Base-by-base conservation (phyloP, 2,888 invertebrate species). In the Synanthedon andrenaeformis region DNA sequence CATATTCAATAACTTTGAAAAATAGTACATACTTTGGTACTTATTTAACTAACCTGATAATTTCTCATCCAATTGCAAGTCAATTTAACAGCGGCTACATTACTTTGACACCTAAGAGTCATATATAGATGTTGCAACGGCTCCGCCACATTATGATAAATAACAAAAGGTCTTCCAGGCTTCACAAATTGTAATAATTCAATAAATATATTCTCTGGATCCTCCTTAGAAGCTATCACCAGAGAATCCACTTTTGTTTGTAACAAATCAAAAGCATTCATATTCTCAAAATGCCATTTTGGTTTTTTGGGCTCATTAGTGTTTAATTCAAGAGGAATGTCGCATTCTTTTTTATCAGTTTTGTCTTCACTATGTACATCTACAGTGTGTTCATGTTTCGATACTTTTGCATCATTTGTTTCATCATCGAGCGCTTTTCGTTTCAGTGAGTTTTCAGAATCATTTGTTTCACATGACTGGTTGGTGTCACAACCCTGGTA, bases 11-110 rank as follows among this genome's bases (percentile, higher is more conserved):
- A 5, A 28, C 28, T 23, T 23, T 6, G 3, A 28, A 28, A 28
- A 28, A 6, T 28, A 6, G 28, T 6, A 28, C 3, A 6, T 8
- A 35, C 35, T 35, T 23, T 5, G 23, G 23, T 23, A 5, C 23
- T 23, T 10, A 35, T 35, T 49, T 17, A 17, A 52, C 63, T 54
- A 55, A 96, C 92, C 90, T 98, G 98, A 88, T 97, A 97, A 63
- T 92, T 91, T 61, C 98, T 90, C 76, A 96, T 86, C 92, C 97
- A 98, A 68, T 94, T 96, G 62, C 94, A 94, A 48, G 92, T 91
- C 10, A 99, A 79, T 72, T 91, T 92, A 48, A 98, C 79, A 67
- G 92, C 93, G 10, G 95, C 90, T 14, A 94, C 91, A 70, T 92
- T 91, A 55, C 89, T 88, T 53, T 90, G 87, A 54, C 91, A 89